A percentile compares a stretch with the other conserved stretches of the same genome.
Conservation (phyloP, 2,888 invertebrate species). For the Drosophila acutilabella region DNA sequence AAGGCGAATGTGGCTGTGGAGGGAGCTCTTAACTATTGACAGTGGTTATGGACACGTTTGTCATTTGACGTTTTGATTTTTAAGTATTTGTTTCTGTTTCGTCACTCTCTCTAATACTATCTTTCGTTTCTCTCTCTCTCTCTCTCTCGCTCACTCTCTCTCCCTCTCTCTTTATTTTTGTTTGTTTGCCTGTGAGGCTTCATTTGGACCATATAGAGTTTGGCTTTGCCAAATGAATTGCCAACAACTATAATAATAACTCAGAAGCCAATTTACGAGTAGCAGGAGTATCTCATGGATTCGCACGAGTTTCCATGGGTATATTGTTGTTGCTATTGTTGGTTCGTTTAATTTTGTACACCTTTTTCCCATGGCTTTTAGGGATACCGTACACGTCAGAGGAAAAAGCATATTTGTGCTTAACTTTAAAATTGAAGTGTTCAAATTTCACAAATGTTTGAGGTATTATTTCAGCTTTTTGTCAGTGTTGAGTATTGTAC, state of each 20-base stretch:
- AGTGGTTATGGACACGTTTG: conserved; percentile 50
- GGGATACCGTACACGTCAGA: background rate
- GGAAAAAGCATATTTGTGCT: background rate
- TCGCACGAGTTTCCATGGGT: conserved; percentile 14
- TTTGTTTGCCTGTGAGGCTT: conserved; percentile 17
- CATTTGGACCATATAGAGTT: conserved; percentile 32
- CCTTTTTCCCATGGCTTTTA: conserved; percentile 53
- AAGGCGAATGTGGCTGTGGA: background rate
- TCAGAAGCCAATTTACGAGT: conserved; percentile 23
- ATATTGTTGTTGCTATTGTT: background rate
- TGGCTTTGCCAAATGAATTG: conserved; percentile 48
- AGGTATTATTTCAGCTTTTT: too few relatives aligned
- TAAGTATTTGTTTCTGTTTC: conserved; percentile 1
- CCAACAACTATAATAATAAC: conserved; percentile 39
- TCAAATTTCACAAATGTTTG: too few relatives aligned
- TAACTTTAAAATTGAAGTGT: background rate
- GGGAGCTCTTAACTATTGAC: conserved; percentile 28
- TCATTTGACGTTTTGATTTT: conserved; percentile 49
- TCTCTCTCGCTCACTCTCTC: background rate
- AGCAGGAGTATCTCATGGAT: conserved; percentile 30
- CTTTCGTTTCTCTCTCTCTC: background rate
- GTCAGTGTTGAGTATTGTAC: background rate
- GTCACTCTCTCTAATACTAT: too few relatives aligned
- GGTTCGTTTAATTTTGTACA: conserved; percentile 62
- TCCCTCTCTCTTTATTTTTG: background rate